phyloP scores from a whole-genome alignment of 2,888 invertebrate genomes.

The Andricus curvator region DNA sequence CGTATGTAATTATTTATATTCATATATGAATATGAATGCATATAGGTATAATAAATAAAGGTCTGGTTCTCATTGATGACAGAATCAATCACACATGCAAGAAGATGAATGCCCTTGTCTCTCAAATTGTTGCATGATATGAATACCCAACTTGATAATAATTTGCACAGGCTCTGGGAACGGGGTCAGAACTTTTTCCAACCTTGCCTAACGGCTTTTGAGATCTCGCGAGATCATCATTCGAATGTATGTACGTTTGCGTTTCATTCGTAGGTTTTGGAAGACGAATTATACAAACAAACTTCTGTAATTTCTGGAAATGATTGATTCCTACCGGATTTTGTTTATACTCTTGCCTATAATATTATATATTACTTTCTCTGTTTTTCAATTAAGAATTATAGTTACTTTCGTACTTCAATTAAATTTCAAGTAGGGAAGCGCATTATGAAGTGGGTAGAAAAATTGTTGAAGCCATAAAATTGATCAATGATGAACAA shows the following conservation, averaged over 20 bases:
- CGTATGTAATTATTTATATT: not conserved
- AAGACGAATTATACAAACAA: not conserved
- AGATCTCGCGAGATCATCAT: conserved; percentile 50
- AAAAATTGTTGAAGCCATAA: too few species aligned
- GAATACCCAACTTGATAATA: conserved; percentile 28
- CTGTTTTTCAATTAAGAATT: not conserved
- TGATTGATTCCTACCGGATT: not conserved
- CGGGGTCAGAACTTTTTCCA: conserved; percentile 61
- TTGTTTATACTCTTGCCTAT: too few species aligned
- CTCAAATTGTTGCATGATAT: conserved; percentile 15
- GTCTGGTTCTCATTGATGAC: not conserved
- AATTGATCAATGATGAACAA: too few species aligned
- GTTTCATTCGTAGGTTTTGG: conserved; percentile 47
- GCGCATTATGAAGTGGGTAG: too few species aligned
- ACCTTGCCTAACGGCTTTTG: conserved; percentile 56
- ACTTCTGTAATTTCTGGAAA: not conserved
- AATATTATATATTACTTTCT: too few species aligned
- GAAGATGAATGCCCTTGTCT: not conserved
- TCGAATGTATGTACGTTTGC: conserved; percentile 57
- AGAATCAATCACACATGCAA: conserved; percentile 21
- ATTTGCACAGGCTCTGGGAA: conserved; percentile 51
- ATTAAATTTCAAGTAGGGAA: too few species aligned
- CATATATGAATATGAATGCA: not conserved
- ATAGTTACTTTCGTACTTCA: not conserved
- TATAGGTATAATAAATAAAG: not conserved